Percentiles rank a stretch among this genome's conserved stretches.
Evolutionary conservation across 2,113 vertebrate genomes (phyloP).

Genomic region (Engraulis encrasicolus): DNA sequence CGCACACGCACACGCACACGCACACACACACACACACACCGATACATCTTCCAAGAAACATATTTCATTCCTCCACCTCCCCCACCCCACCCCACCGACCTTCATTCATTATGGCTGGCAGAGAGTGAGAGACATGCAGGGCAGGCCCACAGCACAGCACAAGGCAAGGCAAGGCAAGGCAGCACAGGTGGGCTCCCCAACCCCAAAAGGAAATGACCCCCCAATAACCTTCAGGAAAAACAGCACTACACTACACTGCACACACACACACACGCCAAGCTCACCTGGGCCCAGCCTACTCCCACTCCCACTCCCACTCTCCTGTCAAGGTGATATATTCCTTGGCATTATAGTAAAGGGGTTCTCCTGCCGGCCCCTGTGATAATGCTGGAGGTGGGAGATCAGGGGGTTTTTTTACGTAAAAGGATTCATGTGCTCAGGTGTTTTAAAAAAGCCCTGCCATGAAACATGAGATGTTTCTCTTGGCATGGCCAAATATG

Average conservation of each 20-base stretch:
- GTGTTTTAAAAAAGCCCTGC: not conserved
- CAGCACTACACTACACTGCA: slow-evolving; percentile 34
- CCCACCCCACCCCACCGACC: not conserved
- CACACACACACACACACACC: no score
- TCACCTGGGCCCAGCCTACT: slow-evolving; percentile 45
- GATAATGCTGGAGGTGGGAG: slow-evolving; percentile 57
- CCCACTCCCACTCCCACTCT: slow-evolving; percentile 28
- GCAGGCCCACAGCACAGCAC: slow-evolving; percentile 45
- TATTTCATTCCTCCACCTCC: not conserved
- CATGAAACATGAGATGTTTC: not conserved
- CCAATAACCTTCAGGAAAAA: slow-evolving; percentile 44
- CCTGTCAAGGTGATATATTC: slow-evolving; percentile 52
- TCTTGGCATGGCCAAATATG: not conserved
- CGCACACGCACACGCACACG: no score
- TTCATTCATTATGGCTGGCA: not conserved
- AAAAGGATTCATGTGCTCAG: not conserved
- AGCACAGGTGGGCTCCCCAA: slow-evolving; percentile 52
- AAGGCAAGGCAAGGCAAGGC: slow-evolving; percentile 21
- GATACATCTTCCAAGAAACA: not conserved
- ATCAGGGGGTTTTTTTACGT: no score
- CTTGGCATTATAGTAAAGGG: slow-evolving; percentile 32
- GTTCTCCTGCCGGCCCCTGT: slow-evolving; percentile 32
- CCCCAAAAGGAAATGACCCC: slow-evolving; percentile 47
- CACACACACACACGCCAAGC: no score
- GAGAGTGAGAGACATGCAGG: slow-evolving; percentile 23